phyloP scores from a whole-genome alignment of 2,113 vertebrate species.

The Dolichotis patagonum region DNA sequence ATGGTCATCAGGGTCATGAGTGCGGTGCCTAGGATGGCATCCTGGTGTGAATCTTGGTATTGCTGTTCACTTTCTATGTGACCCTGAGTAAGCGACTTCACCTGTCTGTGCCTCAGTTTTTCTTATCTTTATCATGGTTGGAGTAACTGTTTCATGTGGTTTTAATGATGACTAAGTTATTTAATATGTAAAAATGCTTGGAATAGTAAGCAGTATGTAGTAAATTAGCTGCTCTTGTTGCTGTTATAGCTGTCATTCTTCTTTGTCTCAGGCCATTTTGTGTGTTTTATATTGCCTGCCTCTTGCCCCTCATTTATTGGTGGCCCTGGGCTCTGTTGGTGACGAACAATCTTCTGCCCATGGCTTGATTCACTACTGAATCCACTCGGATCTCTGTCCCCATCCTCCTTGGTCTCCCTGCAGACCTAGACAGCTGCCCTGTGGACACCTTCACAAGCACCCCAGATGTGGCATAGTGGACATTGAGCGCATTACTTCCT shows the following conservation, averaged over 20 bases:
- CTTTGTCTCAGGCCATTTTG: not conserved
- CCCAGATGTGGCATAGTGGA: not conserved
- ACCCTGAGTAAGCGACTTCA: not conserved
- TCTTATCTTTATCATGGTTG: not conserved
- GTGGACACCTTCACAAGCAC: not conserved
- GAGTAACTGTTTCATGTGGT: not conserved
- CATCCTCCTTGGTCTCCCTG: not conserved
- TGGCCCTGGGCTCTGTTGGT: not conserved
- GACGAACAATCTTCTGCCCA: not conserved
- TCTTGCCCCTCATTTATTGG: not conserved
- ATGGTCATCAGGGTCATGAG: not conserved
- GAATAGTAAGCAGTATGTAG: not conserved
- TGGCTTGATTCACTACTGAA: not conserved
- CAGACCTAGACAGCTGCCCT: not conserved
- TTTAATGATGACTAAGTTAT: slow-evolving; percentile 4
- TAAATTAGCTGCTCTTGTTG: not conserved
- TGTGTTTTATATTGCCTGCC: not conserved
- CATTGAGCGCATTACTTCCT: not conserved
- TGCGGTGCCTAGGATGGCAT: not conserved
- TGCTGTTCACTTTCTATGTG: not conserved
- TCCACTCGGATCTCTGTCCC: not conserved
- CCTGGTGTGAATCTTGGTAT: not conserved
- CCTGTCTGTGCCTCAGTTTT: not conserved
- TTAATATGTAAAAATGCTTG: not conserved
- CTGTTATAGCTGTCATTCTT: not conserved